Evolutionary conservation across 2,797 vertebrate species (phyloP).

Genomic region (Meda fulgida): DNA sequence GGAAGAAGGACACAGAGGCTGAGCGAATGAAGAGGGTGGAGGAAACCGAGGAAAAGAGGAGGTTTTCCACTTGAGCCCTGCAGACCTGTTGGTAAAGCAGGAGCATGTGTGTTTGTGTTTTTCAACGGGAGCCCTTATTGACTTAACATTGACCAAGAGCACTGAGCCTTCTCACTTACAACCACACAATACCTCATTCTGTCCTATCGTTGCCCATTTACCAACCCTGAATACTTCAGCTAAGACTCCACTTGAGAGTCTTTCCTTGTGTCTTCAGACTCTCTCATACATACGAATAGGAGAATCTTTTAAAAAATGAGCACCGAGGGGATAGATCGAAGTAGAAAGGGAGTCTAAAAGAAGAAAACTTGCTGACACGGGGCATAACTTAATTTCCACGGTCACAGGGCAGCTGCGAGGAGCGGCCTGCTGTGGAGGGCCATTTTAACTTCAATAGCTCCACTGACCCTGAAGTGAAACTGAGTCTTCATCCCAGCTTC

Average conservation of each 20-base stretch:
- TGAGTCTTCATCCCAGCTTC: conserved; percentile 86
- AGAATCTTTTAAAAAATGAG: conserved; percentile 65
- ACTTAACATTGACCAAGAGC: conserved; percentile 55
- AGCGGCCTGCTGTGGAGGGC: conserved; percentile 99
- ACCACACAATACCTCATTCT: conserved; percentile 68
- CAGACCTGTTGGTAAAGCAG: conserved; percentile 34
- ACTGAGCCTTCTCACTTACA: conserved; percentile 55
- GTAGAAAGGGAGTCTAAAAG: conserved; percentile 73
- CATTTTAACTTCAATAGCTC: conserved; percentile 99
- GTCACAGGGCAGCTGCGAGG: conserved; percentile 99
- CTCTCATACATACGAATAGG: conserved; percentile 60
- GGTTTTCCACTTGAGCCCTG: conserved; percentile 33
- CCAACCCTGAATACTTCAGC: conserved; percentile 76
- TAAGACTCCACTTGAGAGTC: conserved; percentile 48
- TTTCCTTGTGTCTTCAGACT: conserved; percentile 28
- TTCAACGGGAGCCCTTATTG: conserved; percentile 28
- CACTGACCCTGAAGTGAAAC: conserved; percentile 98
- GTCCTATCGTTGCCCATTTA: conserved; percentile 72
- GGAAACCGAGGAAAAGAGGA: conserved; percentile 2
- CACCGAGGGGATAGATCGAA: conserved; percentile 68
- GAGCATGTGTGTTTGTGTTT: conserved; percentile 36
- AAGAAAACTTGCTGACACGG: conserved; percentile 97
- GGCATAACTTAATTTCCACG: conserved; percentile 99
- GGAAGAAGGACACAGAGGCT: conserved; percentile 3
- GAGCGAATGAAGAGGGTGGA: conserved; percentile 7